These are phyloP conservation scores for Acanthococcus lagerstroemiae DNA, from an alignment of 2,888 invertebrate genomes.

Conservation along the genomic window DNA sequence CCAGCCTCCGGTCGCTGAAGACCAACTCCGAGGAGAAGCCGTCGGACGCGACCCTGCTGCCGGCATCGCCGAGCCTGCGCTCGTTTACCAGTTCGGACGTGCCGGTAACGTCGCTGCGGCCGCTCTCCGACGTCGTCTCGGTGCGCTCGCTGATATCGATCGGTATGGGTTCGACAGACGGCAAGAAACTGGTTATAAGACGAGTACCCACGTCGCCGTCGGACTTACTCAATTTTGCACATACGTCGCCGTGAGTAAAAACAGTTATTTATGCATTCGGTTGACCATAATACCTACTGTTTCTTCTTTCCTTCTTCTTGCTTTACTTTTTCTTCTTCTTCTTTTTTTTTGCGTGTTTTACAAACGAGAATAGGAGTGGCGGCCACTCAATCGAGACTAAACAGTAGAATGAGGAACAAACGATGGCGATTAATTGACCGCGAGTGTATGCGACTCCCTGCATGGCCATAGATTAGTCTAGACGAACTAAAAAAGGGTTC, in stretches of 20 bases:
- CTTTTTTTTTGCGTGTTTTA: too few relatives aligned
- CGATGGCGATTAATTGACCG: too few relatives aligned
- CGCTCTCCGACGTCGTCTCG: slow-evolving; percentile 57
- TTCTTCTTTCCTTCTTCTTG: background rate
- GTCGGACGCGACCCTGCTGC: background rate
- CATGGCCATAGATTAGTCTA: too few relatives aligned
- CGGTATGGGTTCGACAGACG: slow-evolving; percentile 81
- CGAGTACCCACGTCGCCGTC: slow-evolving; percentile 75
- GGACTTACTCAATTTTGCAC: slow-evolving; percentile 74
- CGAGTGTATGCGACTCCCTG: too few relatives aligned
- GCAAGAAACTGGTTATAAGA: slow-evolving; percentile 71
- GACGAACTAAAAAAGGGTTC: too few relatives aligned
- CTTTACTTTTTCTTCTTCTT: too few relatives aligned
- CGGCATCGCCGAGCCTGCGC: slow-evolving; percentile 23
- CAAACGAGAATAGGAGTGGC: too few relatives aligned
- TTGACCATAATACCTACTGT: too few relatives aligned
- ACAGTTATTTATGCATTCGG: too few relatives aligned
- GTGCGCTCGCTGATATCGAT: slow-evolving; percentile 71
- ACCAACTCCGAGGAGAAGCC: slow-evolving; percentile 13
- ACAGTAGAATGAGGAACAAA: too few relatives aligned
- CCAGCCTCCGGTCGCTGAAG: slow-evolving; percentile 34
- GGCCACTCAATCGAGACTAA: too few relatives aligned
- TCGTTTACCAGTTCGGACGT: slow-evolving; percentile 13
- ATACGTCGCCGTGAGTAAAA: slow-evolving; percentile 72
- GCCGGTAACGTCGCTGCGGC: slow-evolving; percentile 34